Base-by-base conservation (phyloP, 2,888 invertebrate genomes). In the Microplitis manilae region DNA sequence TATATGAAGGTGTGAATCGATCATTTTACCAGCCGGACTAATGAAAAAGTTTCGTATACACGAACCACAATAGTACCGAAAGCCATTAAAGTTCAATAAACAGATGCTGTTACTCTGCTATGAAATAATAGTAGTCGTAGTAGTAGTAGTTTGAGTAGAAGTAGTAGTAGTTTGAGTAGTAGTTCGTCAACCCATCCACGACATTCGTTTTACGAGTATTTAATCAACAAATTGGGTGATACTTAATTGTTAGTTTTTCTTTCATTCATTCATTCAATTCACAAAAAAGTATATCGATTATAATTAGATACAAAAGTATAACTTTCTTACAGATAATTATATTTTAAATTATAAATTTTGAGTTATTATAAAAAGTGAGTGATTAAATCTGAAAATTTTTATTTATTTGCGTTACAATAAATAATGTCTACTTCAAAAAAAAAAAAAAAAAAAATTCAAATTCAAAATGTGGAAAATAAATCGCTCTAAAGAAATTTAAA, bases 31-130 rank as follows among this genome's bases (percentile, higher is more conserved):
- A 13, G 50, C 13, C 13, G 50, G 50, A 50, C 50, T 50, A 50
- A 50, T 50, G 50, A 67, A 73, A 73, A 73, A 73, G 67, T 73
- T 73, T 73, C 59, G 73, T 67, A 73, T 13, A 50, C 67, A 67
- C 67, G 73, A 59, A 64, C 65, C 73, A 67, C 67, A 67, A 59
- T 65, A 59, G 59, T 73, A 50, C 73, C 67, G 59, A 73, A 73
- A 73, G 73, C 67, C 73, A 73, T 73, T 73, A 73, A 73, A 73
- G 65, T 73, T 50, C 50, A 50, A 50, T 50, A 15, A 64, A 64
- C 73, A 73, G 73, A 73, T 67, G 73, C 67, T 73, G 73, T 50
- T 50, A 50, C 50, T 50, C 50, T 2, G 50, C 50, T 50, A 13
- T 50, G 50, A 50, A 30, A 30, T 50, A 50, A 13, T 50, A 13